Base-by-base conservation (phyloP, 2,888 invertebrate genomes). In the Clepsis dumicolana region DNA sequence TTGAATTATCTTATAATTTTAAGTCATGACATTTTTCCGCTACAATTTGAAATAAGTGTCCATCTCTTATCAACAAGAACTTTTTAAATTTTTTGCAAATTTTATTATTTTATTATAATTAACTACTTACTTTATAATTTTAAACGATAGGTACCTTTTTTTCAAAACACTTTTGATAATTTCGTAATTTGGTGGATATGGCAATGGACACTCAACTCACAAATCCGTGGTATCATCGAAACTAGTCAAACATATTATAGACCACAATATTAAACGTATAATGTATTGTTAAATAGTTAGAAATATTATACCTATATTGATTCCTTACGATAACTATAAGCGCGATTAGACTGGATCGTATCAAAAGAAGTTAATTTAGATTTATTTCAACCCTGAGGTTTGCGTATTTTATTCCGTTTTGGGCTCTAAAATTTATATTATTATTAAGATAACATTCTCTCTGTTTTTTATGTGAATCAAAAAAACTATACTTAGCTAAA, bases 401-500 rank as follows among this genome's bases (percentile, higher is more conserved):
- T 56, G 27, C 65, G 57, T 65, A 65, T 71, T 32, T 63, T 65
- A 70, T 62, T 68, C 25, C n/a, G 44, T 57, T 60, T 65, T 65
- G 52, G 63, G 57, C 16, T 61, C 56, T 64, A 65, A 56, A 59
- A 65, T 50, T 64, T 50, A 65, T 59, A 21, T 57, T 63, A 65
- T 71, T 64, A 27, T 74, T 74, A 75, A 52, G 68, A 72, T 76
- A 72, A 75, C 72, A 74, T 70, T 59, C 63, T 72, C 35, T 71
- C 70, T 77, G 71, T 74, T 77, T 75, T 77, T 71, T 73, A 76
- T 74, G 77, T 79, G 77, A 80, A 79, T 76, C 73, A 73, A 77
- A 76, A 79, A 80, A 75, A 79, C 74, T 77, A 74, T 86, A 83
- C 77, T 83, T 89, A 91, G 87, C 84, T 88, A 87, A 87, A 80